Base-by-base conservation (phyloP, 2,113 vertebrate species). In the Oncorhynchus masou region DNA sequence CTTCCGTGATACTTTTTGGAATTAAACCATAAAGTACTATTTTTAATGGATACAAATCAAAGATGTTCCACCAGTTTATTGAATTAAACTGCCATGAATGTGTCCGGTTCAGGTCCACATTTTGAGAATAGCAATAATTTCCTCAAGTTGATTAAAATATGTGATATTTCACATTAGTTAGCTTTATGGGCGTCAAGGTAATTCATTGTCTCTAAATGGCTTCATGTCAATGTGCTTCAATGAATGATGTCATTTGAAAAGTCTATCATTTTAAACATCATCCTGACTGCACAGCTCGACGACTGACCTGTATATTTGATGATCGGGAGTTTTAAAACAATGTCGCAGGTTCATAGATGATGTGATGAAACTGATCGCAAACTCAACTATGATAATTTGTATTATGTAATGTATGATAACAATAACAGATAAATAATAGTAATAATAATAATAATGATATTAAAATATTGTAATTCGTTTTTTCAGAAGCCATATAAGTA, bases 131-230 rank as follows among this genome's bases (percentile, higher is more conserved):
- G 88, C 90, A 85, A 90, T 90, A 91, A 87, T 79, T 82, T 79
- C 68, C 54, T 79, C 88, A 92, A 93, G 92, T 92, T 94, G 93
- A 94, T 93, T 93, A 93, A 93, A 93, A 93, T 94, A 93, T 91
- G 89, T 83, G 88, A 89, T 93, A 93, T 92, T 93, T 94, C 88
- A 87, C 92, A 94, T 93, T 91, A 93, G 92, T 92, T 92, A 85
- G 86, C 89, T 93, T 93, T 93, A 92, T 93, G 89, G 87, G 65
- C 84, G 77, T 86, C 86, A 86, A 89, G 86, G 90, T 93, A 90
- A 93, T 92, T 93, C 83, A 89, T 89, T 91, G 89, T 93, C 85
- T 87, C 80, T 83, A 87, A 90, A 89, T 92, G 89, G 88, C 88
- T 92, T 54, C 79, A 22, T 94, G 90, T 87, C 88, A 88, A 88